Base-by-base conservation (phyloP, 2,113 vertebrate genomes). In the Cochlearius cochlearius region DNA sequence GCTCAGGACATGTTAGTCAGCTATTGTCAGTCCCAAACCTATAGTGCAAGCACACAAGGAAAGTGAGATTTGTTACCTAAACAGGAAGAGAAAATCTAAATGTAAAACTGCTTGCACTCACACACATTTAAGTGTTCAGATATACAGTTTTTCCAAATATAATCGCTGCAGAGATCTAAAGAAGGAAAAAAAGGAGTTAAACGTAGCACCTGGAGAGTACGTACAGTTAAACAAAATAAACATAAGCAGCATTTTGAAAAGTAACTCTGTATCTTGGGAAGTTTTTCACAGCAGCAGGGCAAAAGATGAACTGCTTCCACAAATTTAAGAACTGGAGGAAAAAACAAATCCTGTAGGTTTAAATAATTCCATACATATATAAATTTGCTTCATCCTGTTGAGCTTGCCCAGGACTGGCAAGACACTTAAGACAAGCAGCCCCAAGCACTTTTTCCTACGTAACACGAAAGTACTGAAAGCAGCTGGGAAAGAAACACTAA, bases 121-220 rank as follows among this genome's bases (percentile, higher is more conserved):
- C 99, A 99, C 99, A 99, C 99, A 99, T 98, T 99, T 99, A 99
- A 99, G 99, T 99, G 99, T 99, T 99, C 99, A 99, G 99, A 99
- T 98, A 99, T 98, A 99, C 98, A 98, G 98, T 98, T 99, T 99
- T 98, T 99, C 99, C 99, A 99, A 98, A 99, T 99, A 99, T 99
- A 99, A 99, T 99, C 99, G 99, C 98, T 99, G 99, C 98, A 99
- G 99, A 98, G 98, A 99, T 99, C 99, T 99, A 99, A 99, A 99
- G 99, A 98, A 99, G 99, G 99, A 99, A 99, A 99, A 99, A 99
- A 99, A 98, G 98, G 98, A 98, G 99, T 99, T 99, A 99, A 98
- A 96, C 86, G 97, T 96, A 98, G 96, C 96, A 98, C 97, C 97
- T 97, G 56, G 88, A 97, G 80, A 96, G 97, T 96, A 97, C 30